These are phyloP conservation scores for Indicator indicator DNA, from an alignment of 2,113 vertebrate genomes.

Conservation along the genomic window DNA sequence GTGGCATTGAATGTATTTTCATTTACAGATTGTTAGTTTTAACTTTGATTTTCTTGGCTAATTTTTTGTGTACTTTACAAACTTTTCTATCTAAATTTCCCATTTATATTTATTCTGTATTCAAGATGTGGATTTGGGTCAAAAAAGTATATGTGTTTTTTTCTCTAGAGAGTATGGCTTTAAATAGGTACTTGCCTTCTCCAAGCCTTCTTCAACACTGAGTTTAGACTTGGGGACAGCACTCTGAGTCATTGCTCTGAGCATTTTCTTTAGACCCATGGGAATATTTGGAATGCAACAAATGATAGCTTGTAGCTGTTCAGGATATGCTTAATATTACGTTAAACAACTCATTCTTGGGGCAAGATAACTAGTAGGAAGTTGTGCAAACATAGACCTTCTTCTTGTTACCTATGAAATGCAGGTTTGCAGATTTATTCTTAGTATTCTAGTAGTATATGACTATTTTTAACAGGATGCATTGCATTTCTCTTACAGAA, in stretches of 20 bases:
- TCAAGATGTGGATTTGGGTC: not conserved
- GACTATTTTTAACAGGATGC: not conserved
- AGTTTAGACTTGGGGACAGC: not conserved
- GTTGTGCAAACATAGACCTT: not conserved
- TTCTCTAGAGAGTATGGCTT: not conserved
- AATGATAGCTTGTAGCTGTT: not conserved
- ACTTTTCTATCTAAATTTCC: not conserved
- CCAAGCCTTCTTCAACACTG: not conserved
- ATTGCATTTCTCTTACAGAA: not conserved
- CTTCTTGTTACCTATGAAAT: not conserved
- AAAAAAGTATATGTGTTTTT: not conserved
- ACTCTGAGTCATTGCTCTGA: slow-evolving; percentile 8
- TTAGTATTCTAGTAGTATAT: not conserved
- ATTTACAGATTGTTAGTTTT: not conserved
- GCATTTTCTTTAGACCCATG: slow-evolving; percentile 10
- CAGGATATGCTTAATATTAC: not conserved
- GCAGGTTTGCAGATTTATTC: not conserved
- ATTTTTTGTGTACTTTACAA: not conserved
- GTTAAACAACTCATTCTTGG: not conserved
- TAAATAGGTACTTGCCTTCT: slow-evolving; percentile 33
- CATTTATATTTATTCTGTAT: not conserved
- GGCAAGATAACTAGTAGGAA: not conserved
- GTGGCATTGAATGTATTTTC: not conserved
- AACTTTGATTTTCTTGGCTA: not conserved
- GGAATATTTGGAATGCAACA: slow-evolving; percentile 33